Conservation (phyloP, 1,140 invertebrate genomes). For the Drosophila varians region DNA sequence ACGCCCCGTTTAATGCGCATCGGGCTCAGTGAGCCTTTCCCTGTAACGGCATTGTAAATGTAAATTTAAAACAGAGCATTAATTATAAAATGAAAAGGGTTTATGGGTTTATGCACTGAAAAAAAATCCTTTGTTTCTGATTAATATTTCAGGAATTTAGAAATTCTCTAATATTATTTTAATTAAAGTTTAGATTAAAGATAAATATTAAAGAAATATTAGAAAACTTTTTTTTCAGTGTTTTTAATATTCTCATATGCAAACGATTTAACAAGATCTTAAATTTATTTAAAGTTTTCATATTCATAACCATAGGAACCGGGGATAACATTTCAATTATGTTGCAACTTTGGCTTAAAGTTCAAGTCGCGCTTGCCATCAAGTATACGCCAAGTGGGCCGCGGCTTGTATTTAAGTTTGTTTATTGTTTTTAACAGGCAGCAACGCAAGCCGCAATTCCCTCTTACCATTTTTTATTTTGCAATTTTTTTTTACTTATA, state of each 20-base stretch:
- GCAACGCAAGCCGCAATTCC: constrained; percentile 18
- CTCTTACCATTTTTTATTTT: neutral
- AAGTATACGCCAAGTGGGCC: constrained; percentile 35
- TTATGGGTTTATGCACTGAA: constrained; percentile 6
- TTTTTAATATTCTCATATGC: neutral
- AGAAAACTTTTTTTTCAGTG: neutral
- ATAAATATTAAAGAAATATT: no score
- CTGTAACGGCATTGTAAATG: constrained; percentile 59
- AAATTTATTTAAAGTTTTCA: constrained; percentile 20
- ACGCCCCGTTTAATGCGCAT: constrained; percentile 72
- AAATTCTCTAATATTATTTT: no score
- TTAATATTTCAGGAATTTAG: neutral
- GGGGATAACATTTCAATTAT: constrained; percentile 69
- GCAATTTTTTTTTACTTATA: neutral
- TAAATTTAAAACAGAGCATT: constrained; percentile 72
- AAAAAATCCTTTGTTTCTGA: no score
- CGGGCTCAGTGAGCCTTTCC: constrained; percentile 39
- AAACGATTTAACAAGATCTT: constrained; percentile 23
- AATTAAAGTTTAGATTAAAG: no score
- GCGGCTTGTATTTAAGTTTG: constrained; percentile 7
- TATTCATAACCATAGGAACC: constrained; percentile 29
- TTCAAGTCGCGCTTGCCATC: constrained; percentile 26
- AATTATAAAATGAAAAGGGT: constrained; percentile 67
- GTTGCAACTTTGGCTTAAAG: constrained; percentile 43
- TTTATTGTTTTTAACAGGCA: constrained; percentile 44